Conservation (phyloP, 2,797 vertebrate species). For the Serranus cabrilla region DNA sequence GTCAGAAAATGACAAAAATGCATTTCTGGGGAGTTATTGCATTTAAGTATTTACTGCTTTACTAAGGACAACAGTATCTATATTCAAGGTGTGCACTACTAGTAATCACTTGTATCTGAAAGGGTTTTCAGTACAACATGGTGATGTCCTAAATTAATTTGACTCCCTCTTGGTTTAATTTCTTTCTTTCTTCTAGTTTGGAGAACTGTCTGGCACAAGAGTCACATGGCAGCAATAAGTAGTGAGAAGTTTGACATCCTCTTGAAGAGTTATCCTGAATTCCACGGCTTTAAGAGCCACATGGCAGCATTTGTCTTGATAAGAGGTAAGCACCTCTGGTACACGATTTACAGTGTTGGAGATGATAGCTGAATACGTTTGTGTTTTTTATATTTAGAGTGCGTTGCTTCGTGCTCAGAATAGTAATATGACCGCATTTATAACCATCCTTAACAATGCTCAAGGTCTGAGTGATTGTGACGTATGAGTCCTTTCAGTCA, state of each 20-base stretch:
- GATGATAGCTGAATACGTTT: not conserved
- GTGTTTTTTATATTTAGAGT: not conserved
- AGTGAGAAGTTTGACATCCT: slow-evolving; percentile 80
- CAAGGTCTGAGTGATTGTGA: not conserved
- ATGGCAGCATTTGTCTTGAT: slow-evolving; percentile 86
- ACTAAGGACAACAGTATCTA: not conserved
- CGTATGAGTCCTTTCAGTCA: not conserved
- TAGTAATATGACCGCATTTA: not conserved
- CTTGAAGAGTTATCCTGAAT: slow-evolving; percentile 77
- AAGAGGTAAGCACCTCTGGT: slow-evolving; percentile 69
- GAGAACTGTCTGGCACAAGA: slow-evolving; percentile 79
- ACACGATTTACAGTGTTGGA: not conserved
- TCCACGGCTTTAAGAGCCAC: slow-evolving; percentile 77
- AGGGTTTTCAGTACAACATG: not conserved
- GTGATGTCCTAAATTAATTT: not conserved
- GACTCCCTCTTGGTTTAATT: not conserved
- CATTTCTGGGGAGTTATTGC: not conserved
- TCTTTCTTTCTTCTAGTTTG: slow-evolving; percentile 61
- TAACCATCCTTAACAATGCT: not conserved
- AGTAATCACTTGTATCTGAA: not conserved
- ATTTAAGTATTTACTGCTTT: not conserved
- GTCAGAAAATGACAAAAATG: not conserved
- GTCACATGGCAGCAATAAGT: slow-evolving; percentile 78
- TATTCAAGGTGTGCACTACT: too few species aligned
- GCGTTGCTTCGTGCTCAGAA: not conserved